Base-by-base conservation (phyloP, 2,888 invertebrate species). In the Sialis fuliginosa region DNA sequence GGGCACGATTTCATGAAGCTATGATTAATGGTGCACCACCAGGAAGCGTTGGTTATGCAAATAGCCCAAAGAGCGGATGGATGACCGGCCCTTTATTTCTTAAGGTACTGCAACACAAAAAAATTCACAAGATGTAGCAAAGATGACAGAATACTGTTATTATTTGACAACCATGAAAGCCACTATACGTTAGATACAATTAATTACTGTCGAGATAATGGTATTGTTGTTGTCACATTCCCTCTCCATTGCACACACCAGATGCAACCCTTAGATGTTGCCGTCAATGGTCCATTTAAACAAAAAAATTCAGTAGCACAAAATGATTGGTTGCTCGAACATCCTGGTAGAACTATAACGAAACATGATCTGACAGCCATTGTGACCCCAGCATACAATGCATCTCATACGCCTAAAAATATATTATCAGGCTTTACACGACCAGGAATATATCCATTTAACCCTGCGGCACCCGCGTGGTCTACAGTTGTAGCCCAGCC, bases 181-280 rank as follows among this genome's bases (percentile, higher is more conserved):
- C 51, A 51, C 41, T 31, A 13, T 12, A 40, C 44, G 8, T 35
- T 50, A 7, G 47, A 51, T 12, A 54, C 51, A 30, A 48, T 55
- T 39, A 40, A 55, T 49, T 54, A 54, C 55, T 52, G 55, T 33
- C 55, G 56, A 52, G 58, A 57, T 43, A 55, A 60, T 52, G 60
- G 60, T 6, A 55, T 62, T 44, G 49, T 58, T 31, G 42, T 60
- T 44, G 47, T 61, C 33, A 57, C 60, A 7, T 58, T 63, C 48
- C 60, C 61, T 13, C 61, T 60, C 5, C 61, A 63, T 46, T 56
- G 56, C 51, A 52, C 52, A 33, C 58, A 60, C 50, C 53, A 53
- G 46, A 47, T 62, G 37, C 61, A 63, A 52, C 61, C 59, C n/a
- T 42, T 53, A 6, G 52, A 53, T 46, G 46, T 44, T 22, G 32